Conservation (phyloP, 2,797 vertebrate genomes). For the Anolis apletophallus region DNA sequence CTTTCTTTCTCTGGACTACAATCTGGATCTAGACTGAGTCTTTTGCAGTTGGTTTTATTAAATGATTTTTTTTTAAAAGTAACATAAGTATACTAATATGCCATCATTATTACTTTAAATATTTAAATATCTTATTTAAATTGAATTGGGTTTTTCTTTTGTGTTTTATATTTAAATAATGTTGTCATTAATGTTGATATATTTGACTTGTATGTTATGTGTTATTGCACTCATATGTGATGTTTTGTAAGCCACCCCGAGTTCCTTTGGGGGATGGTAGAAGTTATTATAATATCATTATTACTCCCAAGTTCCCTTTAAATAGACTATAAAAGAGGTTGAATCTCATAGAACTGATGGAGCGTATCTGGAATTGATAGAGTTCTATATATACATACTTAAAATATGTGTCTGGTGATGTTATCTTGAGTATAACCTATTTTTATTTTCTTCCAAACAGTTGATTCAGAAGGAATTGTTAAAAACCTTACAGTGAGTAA, state of each 20-base stretch:
- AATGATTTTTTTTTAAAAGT: not conserved
- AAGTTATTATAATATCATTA: no score
- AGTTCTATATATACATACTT: not conserved
- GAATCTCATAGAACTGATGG: not conserved
- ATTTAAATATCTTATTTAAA: no score
- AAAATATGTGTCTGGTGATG: no score
- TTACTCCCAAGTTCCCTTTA: not conserved
- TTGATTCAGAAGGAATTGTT: conserved; percentile 91
- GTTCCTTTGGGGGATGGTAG: no score
- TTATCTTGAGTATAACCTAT: conserved; percentile 20
- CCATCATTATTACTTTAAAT: not conserved
- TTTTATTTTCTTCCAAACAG: conserved; percentile 77
- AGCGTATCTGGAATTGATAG: not conserved
- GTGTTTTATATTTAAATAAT: no score
- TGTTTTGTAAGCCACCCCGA: no score
- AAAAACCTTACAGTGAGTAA: conserved; percentile 93
- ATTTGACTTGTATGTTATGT: no score
- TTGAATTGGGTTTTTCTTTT: no score
- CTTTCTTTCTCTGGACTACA: not conserved
- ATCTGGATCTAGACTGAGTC: not conserved
- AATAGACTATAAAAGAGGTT: not conserved
- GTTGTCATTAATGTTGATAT: no score
- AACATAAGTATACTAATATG: not conserved
- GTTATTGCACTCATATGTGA: no score
- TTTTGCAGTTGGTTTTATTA: not conserved